phyloP scores from a whole-genome alignment of 2,888 invertebrate species.

The Acrocyrtus sp. region DNA sequence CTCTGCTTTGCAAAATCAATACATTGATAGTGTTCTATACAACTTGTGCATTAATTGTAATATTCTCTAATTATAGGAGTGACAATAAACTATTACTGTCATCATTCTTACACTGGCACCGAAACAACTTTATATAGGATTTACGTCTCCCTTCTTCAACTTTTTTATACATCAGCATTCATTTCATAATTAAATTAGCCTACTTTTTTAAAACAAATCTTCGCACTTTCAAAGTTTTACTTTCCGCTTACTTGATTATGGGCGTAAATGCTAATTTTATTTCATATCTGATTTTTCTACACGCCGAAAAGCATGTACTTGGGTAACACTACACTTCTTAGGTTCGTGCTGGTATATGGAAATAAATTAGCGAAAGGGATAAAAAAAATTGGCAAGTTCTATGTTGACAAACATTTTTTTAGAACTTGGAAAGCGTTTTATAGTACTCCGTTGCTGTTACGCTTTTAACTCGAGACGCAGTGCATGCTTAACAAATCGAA shows the following conservation, averaged over 20 bases:
- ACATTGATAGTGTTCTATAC: conserved; percentile 12
- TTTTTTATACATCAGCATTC: neutral
- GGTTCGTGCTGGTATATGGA: too few relatives aligned
- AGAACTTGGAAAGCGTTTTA: neutral
- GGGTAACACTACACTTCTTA: too few relatives aligned
- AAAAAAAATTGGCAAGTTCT: conserved; percentile 6
- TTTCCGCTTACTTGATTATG: too few relatives aligned
- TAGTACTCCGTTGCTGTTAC: too few relatives aligned
- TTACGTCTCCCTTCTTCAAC: neutral
- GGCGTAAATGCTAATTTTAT: too few relatives aligned
- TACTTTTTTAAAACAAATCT: neutral
- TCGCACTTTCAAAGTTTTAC: neutral
- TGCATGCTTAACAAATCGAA: neutral
- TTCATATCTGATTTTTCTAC: too few relatives aligned
- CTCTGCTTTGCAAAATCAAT: too few relatives aligned
- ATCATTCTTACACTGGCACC: neutral
- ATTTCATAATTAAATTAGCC: neutral
- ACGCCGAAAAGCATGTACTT: too few relatives aligned
- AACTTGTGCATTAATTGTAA: conserved; percentile 26
- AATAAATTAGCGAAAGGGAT: too few relatives aligned
- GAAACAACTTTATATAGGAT: neutral
- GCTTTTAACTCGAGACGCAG: neutral
- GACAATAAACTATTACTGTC: conserved; percentile 43
- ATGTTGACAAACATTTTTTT: conserved; percentile 13
- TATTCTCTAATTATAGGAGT: conserved; percentile 24